Evolutionary conservation across 2,888 invertebrate genomes (phyloP).

Genomic region (Lycia hirtaria): DNA sequence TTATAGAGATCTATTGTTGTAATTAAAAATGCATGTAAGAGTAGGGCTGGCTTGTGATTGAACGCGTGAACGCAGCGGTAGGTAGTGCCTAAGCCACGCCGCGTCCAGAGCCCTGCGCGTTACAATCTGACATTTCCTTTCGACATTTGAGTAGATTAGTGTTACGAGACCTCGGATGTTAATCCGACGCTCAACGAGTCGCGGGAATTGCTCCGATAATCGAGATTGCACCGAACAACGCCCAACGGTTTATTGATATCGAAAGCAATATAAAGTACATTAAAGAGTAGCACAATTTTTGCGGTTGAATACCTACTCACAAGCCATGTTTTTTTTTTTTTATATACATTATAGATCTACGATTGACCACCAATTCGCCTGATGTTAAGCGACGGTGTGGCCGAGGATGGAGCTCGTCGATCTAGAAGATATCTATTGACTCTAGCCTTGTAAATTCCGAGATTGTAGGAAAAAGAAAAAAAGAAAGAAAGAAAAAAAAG

Average conservation of each 20-base stretch:
- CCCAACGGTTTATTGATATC: slow-evolving; percentile 49
- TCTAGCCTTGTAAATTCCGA: not conserved
- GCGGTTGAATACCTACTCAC: too few relatives aligned
- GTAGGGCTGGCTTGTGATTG: slow-evolving; percentile 38
- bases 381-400: too few relatives aligned
- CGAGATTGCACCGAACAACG: slow-evolving; percentile 65
- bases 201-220: slow-evolving; percentile 79
- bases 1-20: slow-evolving; percentile 14
- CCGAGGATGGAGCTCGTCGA: too few relatives aligned
- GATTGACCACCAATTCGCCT: too few relatives aligned
- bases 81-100: slow-evolving; percentile 74
- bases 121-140: slow-evolving; percentile 86
- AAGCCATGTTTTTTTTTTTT: too few relatives aligned
- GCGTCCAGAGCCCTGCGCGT: slow-evolving; percentile 73
- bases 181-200: slow-evolving; percentile 82
- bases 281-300: not conserved
- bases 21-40: slow-evolving; percentile 36
- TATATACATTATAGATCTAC: too few relatives aligned
- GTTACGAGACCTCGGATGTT: slow-evolving; percentile 79
- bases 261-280: not conserved
- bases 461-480: not conserved
- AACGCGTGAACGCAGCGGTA: slow-evolving; percentile 61
- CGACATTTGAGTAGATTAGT: slow-evolving; percentile 85
- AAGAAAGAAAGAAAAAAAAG: too few relatives aligned
- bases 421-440: too few relatives aligned